phyloP scores from a whole-genome alignment of 1,140 invertebrate genomes.

The Drosophila varians region DNA sequence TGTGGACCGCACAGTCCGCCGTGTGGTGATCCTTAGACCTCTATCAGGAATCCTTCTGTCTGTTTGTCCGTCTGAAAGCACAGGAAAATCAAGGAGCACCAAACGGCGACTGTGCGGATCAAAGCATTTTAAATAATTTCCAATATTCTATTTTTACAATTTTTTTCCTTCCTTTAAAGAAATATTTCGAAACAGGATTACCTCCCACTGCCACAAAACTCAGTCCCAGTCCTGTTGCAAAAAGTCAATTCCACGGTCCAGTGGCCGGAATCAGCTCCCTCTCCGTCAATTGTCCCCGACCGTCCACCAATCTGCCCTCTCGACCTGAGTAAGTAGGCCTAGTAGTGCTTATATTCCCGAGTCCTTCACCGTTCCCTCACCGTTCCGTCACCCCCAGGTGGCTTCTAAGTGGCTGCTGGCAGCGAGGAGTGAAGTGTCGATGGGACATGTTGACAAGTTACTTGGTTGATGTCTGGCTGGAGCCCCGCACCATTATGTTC shows the following conservation, averaged over 20 bases:
- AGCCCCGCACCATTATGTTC: neutral
- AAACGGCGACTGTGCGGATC: neutral
- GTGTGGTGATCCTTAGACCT: neutral
- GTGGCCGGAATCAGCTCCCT: neutral
- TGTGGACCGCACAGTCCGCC: slow-evolving; percentile 4
- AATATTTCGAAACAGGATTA: neutral
- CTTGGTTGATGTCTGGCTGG: neutral
- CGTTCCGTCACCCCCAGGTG: neutral
- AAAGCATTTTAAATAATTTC: neutral
- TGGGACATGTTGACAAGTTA: neutral
- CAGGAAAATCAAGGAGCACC: neutral
- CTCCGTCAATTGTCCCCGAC: neutral
- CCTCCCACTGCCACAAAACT: neutral
- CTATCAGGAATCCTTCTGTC: neutral
- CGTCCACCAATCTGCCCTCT: neutral
- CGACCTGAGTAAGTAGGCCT: neutral
- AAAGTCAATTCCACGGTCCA: neutral
- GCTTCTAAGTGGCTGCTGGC: neutral
- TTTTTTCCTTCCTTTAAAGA: neutral
- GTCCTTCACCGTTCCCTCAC: no score
- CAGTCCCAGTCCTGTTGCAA: neutral
- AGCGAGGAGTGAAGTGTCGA: neutral
- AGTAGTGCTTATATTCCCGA: neutral
- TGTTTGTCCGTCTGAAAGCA: neutral
- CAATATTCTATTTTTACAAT: neutral